Base-by-base conservation (phyloP, 2,888 invertebrate genomes). In the Drosophila trichaetosa region DNA sequence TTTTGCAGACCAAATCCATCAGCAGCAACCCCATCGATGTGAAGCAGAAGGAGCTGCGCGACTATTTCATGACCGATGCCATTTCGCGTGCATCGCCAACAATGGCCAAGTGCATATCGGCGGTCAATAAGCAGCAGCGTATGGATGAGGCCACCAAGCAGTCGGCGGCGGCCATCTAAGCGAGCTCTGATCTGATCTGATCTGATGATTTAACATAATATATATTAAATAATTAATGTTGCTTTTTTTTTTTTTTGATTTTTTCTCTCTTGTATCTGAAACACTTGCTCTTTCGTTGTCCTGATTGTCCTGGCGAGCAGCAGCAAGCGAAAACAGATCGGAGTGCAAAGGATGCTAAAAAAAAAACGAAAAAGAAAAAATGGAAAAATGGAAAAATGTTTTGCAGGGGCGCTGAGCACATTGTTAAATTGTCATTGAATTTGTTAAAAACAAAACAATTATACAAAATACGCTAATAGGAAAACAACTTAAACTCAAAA, bases 51-150 rank as follows among this genome's bases (percentile, higher is more conserved):
- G 94, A 95, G 68, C 94, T 99, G 71, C 96, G 97, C 93, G 97
- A 97, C 91, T 97, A 95, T 93, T 97, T 96, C 92, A 99, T 99
- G 98, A 99, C 99, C 16, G 98, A 99, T 94, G 94, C 97, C 8
- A 98, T 99, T 91, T 98, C 98, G 79, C 95, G 99, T 91, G 98
- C 99, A 36, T 99, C 99, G 6, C 97, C 97, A 75, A 99, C 99
- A 58, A 99, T 99, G 99, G 99, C 99, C 58, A 99, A 99, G 93
- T 99, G 99, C 93, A 96, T 99, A 79, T 96, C 97, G 90, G 99
- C 99, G 18, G 97, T 96, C 4, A 94, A 95, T 82, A 97, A 97
- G 92, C 91, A 93, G 63, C 91, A 90, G 78, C 73, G 86, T 62
- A 62, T 76, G 63, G 73, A 83, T 40, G 88, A 89, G 74, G 62